Percentiles rank a stretch among this genome's conserved stretches.
phyloP scores from a whole-genome alignment of 2,888 invertebrate genomes.

The Epistrophella euchroma region DNA sequence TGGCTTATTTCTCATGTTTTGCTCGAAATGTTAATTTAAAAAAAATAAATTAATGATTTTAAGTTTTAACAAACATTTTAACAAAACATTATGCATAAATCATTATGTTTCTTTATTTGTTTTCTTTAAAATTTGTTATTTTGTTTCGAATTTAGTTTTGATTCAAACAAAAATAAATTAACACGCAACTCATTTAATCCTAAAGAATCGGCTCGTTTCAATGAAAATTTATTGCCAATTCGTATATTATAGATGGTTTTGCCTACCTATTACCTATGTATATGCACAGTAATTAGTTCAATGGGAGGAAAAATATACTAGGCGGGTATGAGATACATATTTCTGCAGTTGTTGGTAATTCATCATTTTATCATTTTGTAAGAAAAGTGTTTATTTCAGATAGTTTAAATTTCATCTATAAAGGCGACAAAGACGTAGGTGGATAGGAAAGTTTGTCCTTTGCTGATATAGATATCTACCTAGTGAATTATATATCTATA shows the following conservation, averaged over 20 bases:
- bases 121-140: neutral
- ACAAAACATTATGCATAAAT: slow-evolving; percentile 49
- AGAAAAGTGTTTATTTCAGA: slow-evolving; percentile 54
- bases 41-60: slow-evolving; percentile 31
- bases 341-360: slow-evolving; percentile 64
- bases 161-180: slow-evolving; percentile 19
- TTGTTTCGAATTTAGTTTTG: slow-evolving; percentile 18
- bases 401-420: slow-evolving; percentile 40
- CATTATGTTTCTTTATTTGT: slow-evolving; percentile 48
- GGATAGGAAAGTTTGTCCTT: slow-evolving; percentile 63
- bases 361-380: slow-evolving; percentile 48
- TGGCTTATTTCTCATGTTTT: slow-evolving; percentile 61
- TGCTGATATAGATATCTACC: neutral
- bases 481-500: no score
- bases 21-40: slow-evolving; percentile 47
- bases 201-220: slow-evolving; percentile 57
- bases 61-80: slow-evolving; percentile 37
- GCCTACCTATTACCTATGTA: no score
- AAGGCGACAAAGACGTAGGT: slow-evolving; percentile 43
- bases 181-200: slow-evolving; percentile 50
- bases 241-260: slow-evolving; percentile 24
- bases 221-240: slow-evolving; percentile 54
- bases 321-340: slow-evolving; percentile 32
- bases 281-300: slow-evolving; percentile 21
- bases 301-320: slow-evolving; percentile 24